Percentiles rank a stretch among this genome's conserved stretches.
These are phyloP conservation scores for Lacerta viridis DNA, from an alignment of 2,797 vertebrate genomes.

Conservation along the genomic window DNA sequence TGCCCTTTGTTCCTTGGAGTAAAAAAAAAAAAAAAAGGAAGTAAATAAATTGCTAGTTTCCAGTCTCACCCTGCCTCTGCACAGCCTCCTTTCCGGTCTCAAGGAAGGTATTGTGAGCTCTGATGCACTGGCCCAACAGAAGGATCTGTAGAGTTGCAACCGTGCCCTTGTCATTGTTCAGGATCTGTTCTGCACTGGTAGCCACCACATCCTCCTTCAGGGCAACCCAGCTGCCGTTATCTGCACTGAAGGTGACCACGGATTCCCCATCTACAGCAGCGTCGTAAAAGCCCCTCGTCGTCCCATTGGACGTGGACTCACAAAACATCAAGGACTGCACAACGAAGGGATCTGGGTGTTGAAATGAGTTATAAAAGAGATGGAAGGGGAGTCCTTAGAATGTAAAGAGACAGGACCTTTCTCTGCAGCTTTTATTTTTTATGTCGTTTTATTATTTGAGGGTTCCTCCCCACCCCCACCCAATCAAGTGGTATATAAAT, in stretches of 20 bases:
- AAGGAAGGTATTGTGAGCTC: background rate
- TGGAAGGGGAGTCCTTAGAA: background rate
- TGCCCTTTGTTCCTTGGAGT: background rate
- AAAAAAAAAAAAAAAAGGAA: background rate
- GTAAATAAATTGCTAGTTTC: no score
- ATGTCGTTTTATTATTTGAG: no score
- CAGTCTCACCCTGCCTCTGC: background rate
- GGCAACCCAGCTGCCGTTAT: background rate
- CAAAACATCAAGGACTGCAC: background rate
- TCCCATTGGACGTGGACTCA: background rate
- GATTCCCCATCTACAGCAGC: background rate
- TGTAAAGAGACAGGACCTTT: background rate
- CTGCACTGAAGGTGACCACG: background rate
- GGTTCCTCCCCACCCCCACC: no score
- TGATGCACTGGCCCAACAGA: background rate
- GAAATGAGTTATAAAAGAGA: background rate
- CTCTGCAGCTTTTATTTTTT: no score
- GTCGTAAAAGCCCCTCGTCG: background rate
- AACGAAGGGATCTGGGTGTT: background rate
- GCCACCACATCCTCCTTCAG: background rate
- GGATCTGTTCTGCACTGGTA: background rate
- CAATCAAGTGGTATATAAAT: no score
- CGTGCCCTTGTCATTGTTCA: background rate
- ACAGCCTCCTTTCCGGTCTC: background rate
- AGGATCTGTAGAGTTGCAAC: background rate